Evolutionary conservation across 1,140 invertebrate genomes (phyloP).

Genomic region (Platorchestia sp.): DNA sequence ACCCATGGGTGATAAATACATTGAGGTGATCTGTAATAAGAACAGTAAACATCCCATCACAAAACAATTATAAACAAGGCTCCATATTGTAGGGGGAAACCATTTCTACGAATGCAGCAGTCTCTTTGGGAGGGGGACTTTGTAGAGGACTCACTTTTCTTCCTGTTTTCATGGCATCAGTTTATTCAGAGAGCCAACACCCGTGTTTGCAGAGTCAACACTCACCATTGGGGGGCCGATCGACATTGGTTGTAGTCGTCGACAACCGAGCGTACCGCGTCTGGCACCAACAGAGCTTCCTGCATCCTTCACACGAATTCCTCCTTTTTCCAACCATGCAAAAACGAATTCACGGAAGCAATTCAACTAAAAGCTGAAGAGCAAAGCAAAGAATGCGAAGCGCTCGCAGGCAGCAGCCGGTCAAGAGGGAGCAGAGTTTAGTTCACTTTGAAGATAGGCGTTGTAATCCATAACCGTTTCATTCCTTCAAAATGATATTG

Average conservation of each 20-base stretch:
- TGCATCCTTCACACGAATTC: neutral
- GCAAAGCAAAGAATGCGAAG: neutral
- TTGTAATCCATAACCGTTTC: too few species aligned
- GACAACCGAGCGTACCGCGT: neutral
- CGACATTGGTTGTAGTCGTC: neutral
- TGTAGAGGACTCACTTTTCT: too few species aligned
- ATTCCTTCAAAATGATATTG: too few species aligned
- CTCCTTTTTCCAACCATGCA: neutral
- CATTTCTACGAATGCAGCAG: neutral
- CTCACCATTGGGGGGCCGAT: slow-evolving; percentile 3
- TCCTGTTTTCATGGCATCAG: neutral
- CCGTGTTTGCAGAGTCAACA: neutral
- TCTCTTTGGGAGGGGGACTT: neutral
- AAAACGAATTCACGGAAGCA: neutral
- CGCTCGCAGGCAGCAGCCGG: neutral
- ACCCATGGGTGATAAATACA: neutral
- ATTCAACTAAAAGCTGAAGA: neutral
- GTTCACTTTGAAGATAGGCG: neutral
- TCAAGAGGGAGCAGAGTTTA: neutral
- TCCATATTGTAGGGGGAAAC: neutral
- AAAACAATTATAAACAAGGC: neutral
- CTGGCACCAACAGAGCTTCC: neutral
- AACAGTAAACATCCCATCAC: neutral
- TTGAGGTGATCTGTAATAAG: neutral
- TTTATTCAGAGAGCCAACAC: neutral